Percentiles rank a stretch among this genome's conserved stretches.
Conservation (phyloP, 2,888 invertebrate genomes). For the Drosophila aldrichi region DNA sequence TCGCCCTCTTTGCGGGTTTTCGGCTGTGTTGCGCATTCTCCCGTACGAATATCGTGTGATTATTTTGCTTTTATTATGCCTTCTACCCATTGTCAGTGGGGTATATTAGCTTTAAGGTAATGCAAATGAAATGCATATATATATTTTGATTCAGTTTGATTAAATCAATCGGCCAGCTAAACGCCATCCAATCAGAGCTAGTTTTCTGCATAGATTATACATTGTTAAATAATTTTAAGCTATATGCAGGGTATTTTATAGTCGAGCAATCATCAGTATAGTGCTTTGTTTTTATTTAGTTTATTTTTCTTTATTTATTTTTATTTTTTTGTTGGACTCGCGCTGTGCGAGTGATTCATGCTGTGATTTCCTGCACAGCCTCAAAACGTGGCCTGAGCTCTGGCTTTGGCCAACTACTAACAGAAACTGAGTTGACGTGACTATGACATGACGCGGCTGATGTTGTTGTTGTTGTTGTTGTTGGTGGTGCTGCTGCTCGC, state of each 20-base stretch:
- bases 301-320: conserved; percentile 17
- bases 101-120: not conserved
- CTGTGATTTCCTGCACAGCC: conserved; percentile 81
- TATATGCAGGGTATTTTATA: not conserved
- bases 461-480: conserved; percentile 46
- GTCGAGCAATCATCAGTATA: not conserved
- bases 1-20: conserved; percentile 51
- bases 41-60: conserved; percentile 71
- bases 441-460: conserved; percentile 79
- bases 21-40: conserved; percentile 51
- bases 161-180: not conserved
- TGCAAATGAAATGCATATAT: not conserved
- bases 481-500: conserved; percentile 58
- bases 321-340: conserved; percentile 45
- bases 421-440: conserved; percentile 79
- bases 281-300: conserved; percentile 17
- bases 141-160: not conserved
- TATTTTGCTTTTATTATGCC: conserved; percentile 56
- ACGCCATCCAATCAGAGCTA: not conserved
- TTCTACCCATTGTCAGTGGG: not conserved
- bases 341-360: conserved; percentile 79
- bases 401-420: conserved; percentile 60
- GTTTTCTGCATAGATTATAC: not conserved
- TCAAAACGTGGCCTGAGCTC: conserved; percentile 66
- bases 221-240: too few species aligned